Conservation (phyloP, 2,797 vertebrate genomes). For the Hybognathus amarus region DNA sequence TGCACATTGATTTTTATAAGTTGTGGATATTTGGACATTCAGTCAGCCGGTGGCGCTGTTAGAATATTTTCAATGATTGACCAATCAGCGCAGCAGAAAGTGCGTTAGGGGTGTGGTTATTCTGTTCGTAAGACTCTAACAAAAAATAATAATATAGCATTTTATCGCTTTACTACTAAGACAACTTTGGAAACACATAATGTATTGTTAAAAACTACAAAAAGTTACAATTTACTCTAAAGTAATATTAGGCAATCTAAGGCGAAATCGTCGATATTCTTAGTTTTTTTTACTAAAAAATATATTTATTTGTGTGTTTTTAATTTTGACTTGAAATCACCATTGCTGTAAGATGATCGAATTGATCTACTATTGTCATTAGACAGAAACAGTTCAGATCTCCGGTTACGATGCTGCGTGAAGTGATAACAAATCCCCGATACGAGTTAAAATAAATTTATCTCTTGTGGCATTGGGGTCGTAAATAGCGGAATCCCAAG, state of each 20-base stretch:
- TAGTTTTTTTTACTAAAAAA: background rate
- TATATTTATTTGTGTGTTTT: too few relatives aligned
- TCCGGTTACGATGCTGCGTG: background rate
- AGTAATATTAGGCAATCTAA: background rate
- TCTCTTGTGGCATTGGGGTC: background rate
- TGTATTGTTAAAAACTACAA: background rate
- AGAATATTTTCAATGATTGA: background rate
- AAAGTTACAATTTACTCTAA: accelerated
- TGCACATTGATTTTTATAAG: background rate
- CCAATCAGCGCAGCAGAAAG: background rate
- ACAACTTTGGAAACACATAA: accelerated
- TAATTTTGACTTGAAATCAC: background rate
- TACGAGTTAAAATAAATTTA: background rate
- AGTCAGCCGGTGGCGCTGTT: background rate
- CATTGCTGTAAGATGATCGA: background rate
- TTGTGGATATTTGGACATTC: background rate
- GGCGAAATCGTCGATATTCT: accelerated
- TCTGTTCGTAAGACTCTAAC: background rate
- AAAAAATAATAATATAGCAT: accelerated
- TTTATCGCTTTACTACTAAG: background rate
- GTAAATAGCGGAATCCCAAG: background rate
- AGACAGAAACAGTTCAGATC: background rate
- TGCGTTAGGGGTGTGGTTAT: background rate
- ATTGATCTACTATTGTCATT: background rate
- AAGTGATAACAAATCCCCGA: background rate